Evolutionary conservation across 2,888 invertebrate species (phyloP), one percentile per base, ranked within the genome.

Genomic region (Cerceris ruficornis): DNA sequence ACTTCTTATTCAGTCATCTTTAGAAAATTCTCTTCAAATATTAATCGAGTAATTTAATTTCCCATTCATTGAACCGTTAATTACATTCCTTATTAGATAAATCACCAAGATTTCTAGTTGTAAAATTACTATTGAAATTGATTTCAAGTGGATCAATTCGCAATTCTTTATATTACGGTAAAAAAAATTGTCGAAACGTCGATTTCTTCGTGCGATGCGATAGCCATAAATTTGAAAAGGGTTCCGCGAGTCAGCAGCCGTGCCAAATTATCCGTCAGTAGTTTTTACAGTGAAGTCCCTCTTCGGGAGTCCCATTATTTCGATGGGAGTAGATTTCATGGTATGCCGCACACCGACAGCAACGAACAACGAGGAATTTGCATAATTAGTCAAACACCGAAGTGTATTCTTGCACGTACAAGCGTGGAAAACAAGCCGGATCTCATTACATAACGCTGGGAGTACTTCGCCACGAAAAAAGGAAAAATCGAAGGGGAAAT

Each of bases 391-490:
- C 8, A 55, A 69, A 69, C 13, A 62, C 54, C 58, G 58, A 59
- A 17, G 42, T 54, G 49, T 49, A 49, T 49, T 59, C n/a, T 43
- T 46, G 28, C 76, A 62, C 15, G 9, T 42, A 28, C 39, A 60
- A 7, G 28, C 42, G n/a, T 43, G 28, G 49, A 50, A 60, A 52
- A 62, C 50, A 41, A 13, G 58, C 62, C 39, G 59, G 70, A 59
- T 59, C 77, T 78, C 79, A 58, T 59, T 78, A 68, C 68, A 54
- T 28, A 55, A 57, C 49, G 43, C 49, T 13, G 43, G 28, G n/a
- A 67, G 15, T 15, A 8, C 43, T 49, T 57, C 39, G 42, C 57
- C 39, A 68, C 39, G 55, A 46, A 61, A 54, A 57, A 50, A 50
- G n/a, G n/a, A n/a, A 11, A 13, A 50, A n/a, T n/a, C 50, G 50